Base-by-base conservation (phyloP, 2,113 vertebrate species). In the Tychaedon coryphoeus region DNA sequence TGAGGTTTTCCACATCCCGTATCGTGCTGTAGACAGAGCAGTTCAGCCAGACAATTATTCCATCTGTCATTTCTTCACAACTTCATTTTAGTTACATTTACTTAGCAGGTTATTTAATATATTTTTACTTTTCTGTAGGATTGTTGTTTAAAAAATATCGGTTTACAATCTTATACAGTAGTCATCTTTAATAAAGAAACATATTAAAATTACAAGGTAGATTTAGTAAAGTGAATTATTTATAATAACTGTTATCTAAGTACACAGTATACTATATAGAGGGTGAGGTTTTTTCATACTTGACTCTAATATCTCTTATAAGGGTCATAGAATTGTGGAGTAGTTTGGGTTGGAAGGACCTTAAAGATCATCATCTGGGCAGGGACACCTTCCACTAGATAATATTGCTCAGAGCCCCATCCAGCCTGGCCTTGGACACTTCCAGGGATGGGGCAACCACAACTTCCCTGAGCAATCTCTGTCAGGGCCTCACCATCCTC, bases 381-480 rank as follows among this genome's bases (percentile, higher is more conserved):
- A 60, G 61, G 24, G 19, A 40, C n/a, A 31, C 20, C 20, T 82
- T 7, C 12, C 25, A 31, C n/a, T 26, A 4, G 28, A 31, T 53
- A 10, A 31, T 31, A 53, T 4, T 26, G 20, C 14, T 54, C 28
- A 0, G 2, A 67, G 38, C 19, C 28, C 29, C 29, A 25, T 16
- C 47, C n/a, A 69, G 0, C 47, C 24, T 75, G 70, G 14, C 17
- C n/a, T 13, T 18, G 29, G 2, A 2, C n/a, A 19, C n/a, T 48
- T 6, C 19, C 61, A 89, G 61, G 61, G 53, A 18, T 47, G 24
- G 38, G 7, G n/a, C 47, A 74, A 2, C 38, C 60, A 6, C 61
- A 53, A 0, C 19, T 53, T 6, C 51, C 5, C 45, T 38, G 36
- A 10, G 33, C 25, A 58, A 1, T 9, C 51, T 29, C 0, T 45